phyloP scores from a whole-genome alignment of 1,140 invertebrate species.

The Bradysia coprophila region DNA sequence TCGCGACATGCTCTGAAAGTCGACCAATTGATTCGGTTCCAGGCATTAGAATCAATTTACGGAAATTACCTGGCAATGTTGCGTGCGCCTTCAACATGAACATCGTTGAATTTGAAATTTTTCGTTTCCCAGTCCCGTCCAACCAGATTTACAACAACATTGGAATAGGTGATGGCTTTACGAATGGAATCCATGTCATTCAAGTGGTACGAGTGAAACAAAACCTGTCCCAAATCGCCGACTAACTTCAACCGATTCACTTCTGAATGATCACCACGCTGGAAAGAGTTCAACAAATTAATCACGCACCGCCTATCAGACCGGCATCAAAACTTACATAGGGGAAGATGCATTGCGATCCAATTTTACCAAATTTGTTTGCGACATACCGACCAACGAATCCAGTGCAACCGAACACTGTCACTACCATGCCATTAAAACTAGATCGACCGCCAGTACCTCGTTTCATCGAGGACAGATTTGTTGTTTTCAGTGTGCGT shows the following conservation, averaged over 20 bases:
- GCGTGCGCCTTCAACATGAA: conserved; percentile 54
- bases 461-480: conserved; percentile 47
- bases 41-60: conserved; percentile 1
- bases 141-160: conserved; percentile 93
- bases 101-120: conserved; percentile 70
- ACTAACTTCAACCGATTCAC: conserved; percentile 55
- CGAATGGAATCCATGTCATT: conserved; percentile 76
- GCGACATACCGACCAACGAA: conserved; percentile 73
- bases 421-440: conserved; percentile 91
- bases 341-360: conserved; percentile 78
- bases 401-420: conserved; percentile 87
- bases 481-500: conserved; percentile 20
- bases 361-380: conserved; percentile 75
- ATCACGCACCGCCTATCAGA: too few species aligned
- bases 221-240: conserved; percentile 92
- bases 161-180: conserved; percentile 83
- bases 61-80: conserved; percentile 39
- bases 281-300: too few species aligned
- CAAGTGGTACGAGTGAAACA: conserved; percentile 73
- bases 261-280: conserved; percentile 71
- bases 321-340: too few species aligned
- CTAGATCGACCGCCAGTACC: conserved; percentile 88
- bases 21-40: too few species aligned
- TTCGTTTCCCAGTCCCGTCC: conserved; percentile 83
- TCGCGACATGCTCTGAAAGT: conserved; percentile 46